Base-by-base conservation (phyloP, 2,113 vertebrate genomes). In the Pelusios castaneus region DNA sequence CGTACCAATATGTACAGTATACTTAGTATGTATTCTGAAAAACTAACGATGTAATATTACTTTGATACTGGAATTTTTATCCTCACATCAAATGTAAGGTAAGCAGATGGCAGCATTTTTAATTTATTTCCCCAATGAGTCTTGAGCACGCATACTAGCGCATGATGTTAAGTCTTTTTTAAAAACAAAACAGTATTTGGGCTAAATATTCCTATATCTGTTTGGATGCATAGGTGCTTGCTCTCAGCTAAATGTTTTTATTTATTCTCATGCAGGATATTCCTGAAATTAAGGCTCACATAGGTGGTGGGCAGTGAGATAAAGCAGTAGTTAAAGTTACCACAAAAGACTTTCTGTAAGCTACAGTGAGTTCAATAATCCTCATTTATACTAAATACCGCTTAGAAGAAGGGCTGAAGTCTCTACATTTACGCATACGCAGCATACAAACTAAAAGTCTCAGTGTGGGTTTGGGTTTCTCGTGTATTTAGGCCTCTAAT, bases 81-180 rank as follows among this genome's bases (percentile, higher is more conserved):
- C 63, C 85, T 94, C 1, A 16, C 31, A 94, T 80, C 89, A 89
- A 90, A 95, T 73, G 56, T 51, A 85, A 97, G 73, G 89, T 89
- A 97, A 97, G 95, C 93, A 97, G 89, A 97, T 94, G 93, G 96
- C 67, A 96, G 84, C 41, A 84, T 76, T 97, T 97, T 91, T 86
- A 97, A 97, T 96, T 96, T 73, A 95, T 92, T 95, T 98, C 91
- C 90, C 94, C 76, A 60, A 90, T 78, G 89, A 92, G 27, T 56
- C 96, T 45, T 94, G 81, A 96, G 91, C 80, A 92, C 38, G 5
- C 56, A 87, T 19, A 91, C 82, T n/a, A 95, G 77, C 43, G 93
- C 25, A 38, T 51, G 80, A 95, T 63, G 67, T 75, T 90, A 91
- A 80, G 90, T 73, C 52, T 3, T 75, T 88, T 85, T 90, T 79